phyloP scores from a whole-genome alignment of 2,113 vertebrate genomes.

The Coptodon rendalli region DNA sequence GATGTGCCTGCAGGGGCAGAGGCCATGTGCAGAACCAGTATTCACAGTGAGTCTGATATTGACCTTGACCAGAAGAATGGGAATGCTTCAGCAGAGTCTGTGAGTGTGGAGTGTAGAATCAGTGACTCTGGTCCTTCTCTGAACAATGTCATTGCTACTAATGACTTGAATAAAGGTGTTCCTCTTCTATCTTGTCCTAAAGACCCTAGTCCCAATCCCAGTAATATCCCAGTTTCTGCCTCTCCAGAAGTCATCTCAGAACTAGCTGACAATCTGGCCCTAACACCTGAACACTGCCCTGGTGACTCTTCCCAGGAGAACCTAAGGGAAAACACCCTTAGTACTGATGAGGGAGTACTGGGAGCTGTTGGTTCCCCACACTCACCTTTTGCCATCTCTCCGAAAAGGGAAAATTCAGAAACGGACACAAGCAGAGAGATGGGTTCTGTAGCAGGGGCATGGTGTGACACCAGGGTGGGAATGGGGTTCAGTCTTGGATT shows the following conservation, averaged over 20 bases:
- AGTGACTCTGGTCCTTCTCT: conserved; percentile 22
- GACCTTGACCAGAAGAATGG: conserved; percentile 66
- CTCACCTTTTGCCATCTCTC: conserved; percentile 72
- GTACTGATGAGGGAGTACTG: conserved; percentile 60
- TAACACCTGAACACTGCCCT: conserved; percentile 57
- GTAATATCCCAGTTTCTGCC: conserved; percentile 73
- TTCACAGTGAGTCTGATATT: conserved; percentile 20
- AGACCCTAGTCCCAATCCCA: conserved; percentile 67
- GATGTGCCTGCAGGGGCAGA: conserved; percentile 24
- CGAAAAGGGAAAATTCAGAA: conserved; percentile 78
- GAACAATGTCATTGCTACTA: conserved; percentile 62
- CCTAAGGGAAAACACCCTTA: conserved; percentile 69
- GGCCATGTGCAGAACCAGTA: not conserved
- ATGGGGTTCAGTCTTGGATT: conserved; percentile 33
- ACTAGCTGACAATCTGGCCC: conserved; percentile 63
- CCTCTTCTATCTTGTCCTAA: conserved; percentile 67
- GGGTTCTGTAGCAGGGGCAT: conserved; percentile 32
- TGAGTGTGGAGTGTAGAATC: conserved; percentile 3
- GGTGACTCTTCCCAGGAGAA: conserved; percentile 73
- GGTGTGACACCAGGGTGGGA: conserved; percentile 38
- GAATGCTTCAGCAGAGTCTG: conserved; percentile 35
- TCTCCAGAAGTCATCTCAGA: conserved; percentile 65
- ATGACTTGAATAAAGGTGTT: conserved; percentile 78
- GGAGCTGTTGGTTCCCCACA: conserved; percentile 61
- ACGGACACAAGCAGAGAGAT: conserved; percentile 40